phyloP scores from a whole-genome alignment of 2,113 vertebrate species.

The Microcebus murinus region DNA sequence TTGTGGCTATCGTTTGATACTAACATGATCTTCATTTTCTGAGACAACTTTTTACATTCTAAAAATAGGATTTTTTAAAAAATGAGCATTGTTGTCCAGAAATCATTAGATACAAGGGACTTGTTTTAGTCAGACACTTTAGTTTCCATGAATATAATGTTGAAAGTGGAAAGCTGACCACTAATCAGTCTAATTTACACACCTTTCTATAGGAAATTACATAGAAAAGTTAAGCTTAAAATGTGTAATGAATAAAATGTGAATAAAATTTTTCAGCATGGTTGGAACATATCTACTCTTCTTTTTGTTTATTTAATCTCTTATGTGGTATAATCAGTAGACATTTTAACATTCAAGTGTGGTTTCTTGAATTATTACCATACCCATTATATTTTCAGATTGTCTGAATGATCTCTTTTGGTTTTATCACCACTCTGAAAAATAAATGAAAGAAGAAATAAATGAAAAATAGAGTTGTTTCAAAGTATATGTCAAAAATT shows the following conservation, averaged over 20 bases:
- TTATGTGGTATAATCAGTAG: slow-evolving; percentile 49
- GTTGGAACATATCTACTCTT: slow-evolving; percentile 12
- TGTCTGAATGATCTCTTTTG: slow-evolving; percentile 46
- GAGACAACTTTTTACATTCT: slow-evolving; percentile 57
- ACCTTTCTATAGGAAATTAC: slow-evolving; percentile 76
- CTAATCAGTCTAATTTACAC: slow-evolving; percentile 62
- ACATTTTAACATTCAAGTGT: slow-evolving; percentile 71
- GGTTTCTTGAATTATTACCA: slow-evolving; percentile 34
- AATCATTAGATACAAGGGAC: slow-evolving; percentile 34
- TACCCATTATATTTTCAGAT: neutral
- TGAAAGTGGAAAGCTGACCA: slow-evolving; percentile 35
- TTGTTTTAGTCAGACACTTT: slow-evolving; percentile 45
- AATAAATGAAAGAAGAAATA: slow-evolving; percentile 26
- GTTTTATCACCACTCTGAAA: neutral
- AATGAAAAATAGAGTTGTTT: slow-evolving; percentile 63
- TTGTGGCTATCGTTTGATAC: slow-evolving; percentile 45
- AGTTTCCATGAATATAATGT: slow-evolving; percentile 50
- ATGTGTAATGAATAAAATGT: slow-evolving; percentile 75
- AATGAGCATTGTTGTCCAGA: slow-evolving; percentile 20
- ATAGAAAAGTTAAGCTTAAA: slow-evolving; percentile 45
- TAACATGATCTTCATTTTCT: slow-evolving; percentile 65
- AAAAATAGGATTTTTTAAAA: slow-evolving; percentile 49
- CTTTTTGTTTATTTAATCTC: slow-evolving; percentile 15
- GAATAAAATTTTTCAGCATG: slow-evolving; percentile 73
- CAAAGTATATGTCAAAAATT: slow-evolving; percentile 61